Evolutionary conservation across 2,888 invertebrate species (phyloP), one percentile per base, ranked within the genome.

Genomic region (Actias luna): DNA sequence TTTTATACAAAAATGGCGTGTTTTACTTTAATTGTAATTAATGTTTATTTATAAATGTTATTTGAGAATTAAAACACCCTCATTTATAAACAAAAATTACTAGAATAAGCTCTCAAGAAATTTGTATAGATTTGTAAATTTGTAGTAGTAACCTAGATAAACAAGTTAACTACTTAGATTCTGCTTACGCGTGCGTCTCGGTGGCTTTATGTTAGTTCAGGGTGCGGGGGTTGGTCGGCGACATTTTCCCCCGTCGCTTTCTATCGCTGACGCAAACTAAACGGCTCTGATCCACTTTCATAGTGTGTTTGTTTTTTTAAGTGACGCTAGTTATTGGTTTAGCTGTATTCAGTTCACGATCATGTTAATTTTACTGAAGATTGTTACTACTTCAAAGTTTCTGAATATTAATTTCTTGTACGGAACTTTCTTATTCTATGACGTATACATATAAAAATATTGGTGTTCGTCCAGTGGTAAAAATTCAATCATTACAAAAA

Each of bases 221-320:
- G 29, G 61, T 35, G 55, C 27, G 61, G 61, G 55, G 55, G 55
- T 25, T 55, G 35, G 65, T 36, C 67, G 62, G 29, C 62, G 64
- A 62, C 62, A 59, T 63, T 68, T 61, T 60, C 59, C 52, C 58
- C 31, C n/a, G 31, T 58, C 57, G 33, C 59, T 58, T 64, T 64
- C 36, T 16, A 16, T 35, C 68, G 68, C 76, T 79, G 78, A 80
- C 77, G 76, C 75, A 68, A 71, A 65, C 75, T 67, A 73, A 79
- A 76, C 70, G 72, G 73, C 64, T 65, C 63, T 68, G 67, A 71
- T 73, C 60, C 46, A 60, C 75, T 69, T 69, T 70, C 66, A 66
- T 67, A 64, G 67, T 66, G 75, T 72, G 80, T 80, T 42, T 78
- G 79, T 77, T 80, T 74, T 76, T 67, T 68, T 67, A 79, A 75